Conservation (phyloP, 2,113 vertebrate species). For the Mastomys natalensis region DNA sequence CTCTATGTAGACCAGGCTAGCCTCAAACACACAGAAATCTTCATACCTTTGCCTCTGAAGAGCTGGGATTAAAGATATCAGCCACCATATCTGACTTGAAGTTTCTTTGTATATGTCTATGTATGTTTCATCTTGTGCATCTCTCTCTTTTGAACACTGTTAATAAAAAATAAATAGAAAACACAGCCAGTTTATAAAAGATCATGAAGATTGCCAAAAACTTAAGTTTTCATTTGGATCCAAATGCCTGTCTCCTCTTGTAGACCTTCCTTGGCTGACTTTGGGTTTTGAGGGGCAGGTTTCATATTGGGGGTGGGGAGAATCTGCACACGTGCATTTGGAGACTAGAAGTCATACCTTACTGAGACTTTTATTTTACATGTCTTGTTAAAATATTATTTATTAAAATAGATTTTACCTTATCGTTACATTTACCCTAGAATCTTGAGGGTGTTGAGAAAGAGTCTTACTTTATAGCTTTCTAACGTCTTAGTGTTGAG, state of each 20-base stretch:
- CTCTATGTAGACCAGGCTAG: background rate
- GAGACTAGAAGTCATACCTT: background rate
- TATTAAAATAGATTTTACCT: conserved; percentile 47
- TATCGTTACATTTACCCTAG: background rate
- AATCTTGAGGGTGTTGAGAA: conserved; percentile 4
- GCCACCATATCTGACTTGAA: background rate
- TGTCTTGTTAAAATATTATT: background rate
- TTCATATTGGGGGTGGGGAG: background rate
- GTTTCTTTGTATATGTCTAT: background rate
- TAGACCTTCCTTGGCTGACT: background rate
- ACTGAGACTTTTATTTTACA: background rate
- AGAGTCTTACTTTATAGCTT: background rate
- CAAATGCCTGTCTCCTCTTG: background rate
- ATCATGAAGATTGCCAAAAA: background rate
- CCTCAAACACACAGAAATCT: background rate
- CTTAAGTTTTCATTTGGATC: background rate
- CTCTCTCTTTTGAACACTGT: conserved; percentile 12
- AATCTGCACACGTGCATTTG: background rate
- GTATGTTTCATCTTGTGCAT: conserved; percentile 8
- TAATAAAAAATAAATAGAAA: conserved; percentile 9
- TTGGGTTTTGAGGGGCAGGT: background rate
- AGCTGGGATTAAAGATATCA: background rate
- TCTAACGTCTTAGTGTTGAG: background rate
- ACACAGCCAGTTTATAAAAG: conserved; percentile 33
- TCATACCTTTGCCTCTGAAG: background rate